Evolutionary conservation across 2,113 vertebrate species (phyloP).

Genomic region (Atractosteus spatula): DNA sequence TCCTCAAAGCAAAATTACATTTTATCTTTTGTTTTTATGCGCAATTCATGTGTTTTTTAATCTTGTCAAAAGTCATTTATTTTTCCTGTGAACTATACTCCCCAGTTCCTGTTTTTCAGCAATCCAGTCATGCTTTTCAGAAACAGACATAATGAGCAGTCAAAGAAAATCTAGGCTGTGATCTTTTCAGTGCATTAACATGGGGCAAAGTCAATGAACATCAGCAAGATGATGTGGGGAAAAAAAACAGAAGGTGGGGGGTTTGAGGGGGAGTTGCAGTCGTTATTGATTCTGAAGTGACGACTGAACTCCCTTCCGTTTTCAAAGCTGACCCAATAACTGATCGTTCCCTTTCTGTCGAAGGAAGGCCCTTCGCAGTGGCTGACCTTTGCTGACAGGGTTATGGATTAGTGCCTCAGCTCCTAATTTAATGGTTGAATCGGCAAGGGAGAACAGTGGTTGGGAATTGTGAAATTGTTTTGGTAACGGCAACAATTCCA

Average conservation of each 20-base stretch:
- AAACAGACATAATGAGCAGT: too few relatives aligned
- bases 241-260: background rate
- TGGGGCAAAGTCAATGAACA: too few relatives aligned
- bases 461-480: constrained; percentile 33
- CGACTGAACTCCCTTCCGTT: background rate
- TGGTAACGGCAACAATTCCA: constrained; percentile 24
- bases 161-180: too few relatives aligned
- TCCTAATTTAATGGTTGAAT: constrained; percentile 21
- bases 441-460: constrained; percentile 17
- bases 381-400: constrained; percentile 28
- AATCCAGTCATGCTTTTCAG: too few relatives aligned
- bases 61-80: too few relatives aligned
- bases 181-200: too few relatives aligned
- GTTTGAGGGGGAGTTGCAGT: background rate
- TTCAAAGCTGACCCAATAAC: background rate
- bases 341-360: background rate
- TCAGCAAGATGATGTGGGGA: too few relatives aligned
- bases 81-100: too few relatives aligned
- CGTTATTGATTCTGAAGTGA: constrained; percentile 9
- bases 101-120: too few relatives aligned
- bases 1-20: too few relatives aligned
- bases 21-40: too few relatives aligned
- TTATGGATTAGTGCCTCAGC: constrained; percentile 9
- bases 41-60: too few relatives aligned
- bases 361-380: constrained; percentile 9